Base-by-base conservation (phyloP, 2,888 invertebrate species). In the Dicranocentrus wangi region DNA sequence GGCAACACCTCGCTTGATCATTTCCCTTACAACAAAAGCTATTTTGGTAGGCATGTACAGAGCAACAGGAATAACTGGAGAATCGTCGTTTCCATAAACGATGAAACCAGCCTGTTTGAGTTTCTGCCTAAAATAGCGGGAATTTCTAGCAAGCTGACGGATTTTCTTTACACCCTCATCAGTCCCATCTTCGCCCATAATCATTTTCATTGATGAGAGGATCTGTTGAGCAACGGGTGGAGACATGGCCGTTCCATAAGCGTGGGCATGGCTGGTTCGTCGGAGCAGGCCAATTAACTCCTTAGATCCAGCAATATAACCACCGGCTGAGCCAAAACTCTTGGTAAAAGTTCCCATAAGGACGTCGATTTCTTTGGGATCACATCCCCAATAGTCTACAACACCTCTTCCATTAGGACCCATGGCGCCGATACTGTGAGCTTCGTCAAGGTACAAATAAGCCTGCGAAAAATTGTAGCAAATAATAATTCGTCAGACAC, bases 311-410 rank as follows among this genome's bases (percentile, higher is more conserved):
- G 96, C 98, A 86, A 99, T 94, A 89, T 99, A 99, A 10, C 99
- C 99, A 61, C 99, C 99, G 82, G 96, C 94, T 65, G 97, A 95
- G 71, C 96, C 98, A 90, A 99, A 99, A 89, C 98, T 98, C 91
- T 99, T 99, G 1, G 99, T 99, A 89, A 97, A 98, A 27, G 99
- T 99, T 86, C 99, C 99, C 99, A 99, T 99, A 85, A 98, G 91
- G 87, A 96, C 93, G 88, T 99, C 99, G 19, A 99, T 92, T 87
- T 98, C 95, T 2, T 89, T 90, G 0, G 98, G 93, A 90, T 93
- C 91, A 82, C 94, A 92, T 58, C 93, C 93, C 88, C 94, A 95
- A 90, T 95, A 95, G 89, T 99, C 98, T 0, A 94, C 91, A 28
- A 96, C 93, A 15, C 99, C 99, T 84, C 94, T 91, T 0, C 98